These are phyloP conservation scores for Saguinus imperator DNA, from an alignment of 2,113 vertebrate species.

Conservation along the genomic window DNA sequence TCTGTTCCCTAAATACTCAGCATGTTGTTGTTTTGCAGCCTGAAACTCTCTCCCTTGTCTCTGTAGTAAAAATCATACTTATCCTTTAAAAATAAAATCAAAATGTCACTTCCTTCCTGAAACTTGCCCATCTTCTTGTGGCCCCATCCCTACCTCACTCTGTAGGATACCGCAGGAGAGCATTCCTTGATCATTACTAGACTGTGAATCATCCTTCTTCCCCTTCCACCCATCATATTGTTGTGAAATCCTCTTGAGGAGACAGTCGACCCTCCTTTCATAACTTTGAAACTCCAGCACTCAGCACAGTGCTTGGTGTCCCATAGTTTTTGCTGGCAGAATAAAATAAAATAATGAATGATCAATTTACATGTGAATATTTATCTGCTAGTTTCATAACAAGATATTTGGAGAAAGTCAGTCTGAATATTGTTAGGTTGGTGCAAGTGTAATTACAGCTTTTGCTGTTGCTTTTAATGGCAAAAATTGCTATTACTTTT, in stretches of 20 bases:
- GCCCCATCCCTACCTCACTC: neutral
- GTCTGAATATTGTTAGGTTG: neutral
- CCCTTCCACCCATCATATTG: neutral
- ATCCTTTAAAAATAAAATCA: slow-evolving; percentile 33
- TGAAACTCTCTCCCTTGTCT: neutral
- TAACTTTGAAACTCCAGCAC: neutral
- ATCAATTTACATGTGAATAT: neutral
- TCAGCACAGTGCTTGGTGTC: neutral
- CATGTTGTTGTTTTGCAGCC: neutral
- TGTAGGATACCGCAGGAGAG: fast-evolving
- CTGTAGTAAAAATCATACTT: neutral
- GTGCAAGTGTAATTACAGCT: too few species aligned
- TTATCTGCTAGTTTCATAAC: neutral
- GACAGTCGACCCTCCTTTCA: neutral
- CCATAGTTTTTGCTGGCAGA: neutral
- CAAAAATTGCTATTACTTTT: too few species aligned
- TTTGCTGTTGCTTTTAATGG: too few species aligned
- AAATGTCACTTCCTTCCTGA: neutral
- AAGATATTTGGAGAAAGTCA: neutral
- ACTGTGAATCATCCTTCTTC: neutral
- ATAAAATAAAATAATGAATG: neutral
- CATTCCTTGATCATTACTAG: neutral
- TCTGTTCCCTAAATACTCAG: neutral
- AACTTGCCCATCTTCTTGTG: neutral
- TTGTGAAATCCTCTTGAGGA: neutral